Conservation (phyloP, 23 tunicate species). For the Styela plicata region DNA sequence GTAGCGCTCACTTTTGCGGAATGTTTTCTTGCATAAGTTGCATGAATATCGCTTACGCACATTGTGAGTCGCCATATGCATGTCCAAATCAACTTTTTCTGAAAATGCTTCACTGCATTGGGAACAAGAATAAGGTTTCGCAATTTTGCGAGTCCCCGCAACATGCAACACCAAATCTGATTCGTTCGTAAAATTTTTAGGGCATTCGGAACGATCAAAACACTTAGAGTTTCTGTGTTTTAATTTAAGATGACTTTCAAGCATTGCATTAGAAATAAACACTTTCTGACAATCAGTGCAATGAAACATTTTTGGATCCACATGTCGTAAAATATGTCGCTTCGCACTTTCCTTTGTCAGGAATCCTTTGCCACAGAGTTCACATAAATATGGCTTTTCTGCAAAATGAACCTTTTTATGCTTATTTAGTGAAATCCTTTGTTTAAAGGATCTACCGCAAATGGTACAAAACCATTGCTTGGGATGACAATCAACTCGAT, state of each 20-base stretch:
- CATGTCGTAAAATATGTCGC: not conserved
- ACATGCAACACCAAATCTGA: too few relatives aligned
- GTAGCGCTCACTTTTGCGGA: not conserved
- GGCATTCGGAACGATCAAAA: not conserved
- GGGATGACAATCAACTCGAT: not conserved
- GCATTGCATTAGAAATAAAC: not conserved
- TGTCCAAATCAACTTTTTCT: not conserved
- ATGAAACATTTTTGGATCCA: not conserved
- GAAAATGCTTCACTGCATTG: not conserved
- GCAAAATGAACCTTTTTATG: not conserved
- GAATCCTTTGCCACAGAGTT: not conserved
- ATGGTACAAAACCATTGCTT: not conserved
- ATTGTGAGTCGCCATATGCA: not conserved
- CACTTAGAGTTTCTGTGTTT: not conserved
- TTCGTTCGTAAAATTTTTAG: not conserved
- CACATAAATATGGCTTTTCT: not conserved
- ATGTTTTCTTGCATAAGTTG: not conserved
- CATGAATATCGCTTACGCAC: not conserved
- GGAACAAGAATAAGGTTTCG: not conserved
- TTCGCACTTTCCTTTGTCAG: not conserved
- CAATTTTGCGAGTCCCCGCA: not conserved
- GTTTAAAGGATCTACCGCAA: not conserved
- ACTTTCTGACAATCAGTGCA: not conserved
- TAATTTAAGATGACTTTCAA: not conserved
- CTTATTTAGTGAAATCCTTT: too few relatives aligned